Percentiles rank a stretch among this genome's conserved stretches.
phyloP scores from a whole-genome alignment of 92 coral and sea anemone species.

The Phenganax stokvisi region DNA sequence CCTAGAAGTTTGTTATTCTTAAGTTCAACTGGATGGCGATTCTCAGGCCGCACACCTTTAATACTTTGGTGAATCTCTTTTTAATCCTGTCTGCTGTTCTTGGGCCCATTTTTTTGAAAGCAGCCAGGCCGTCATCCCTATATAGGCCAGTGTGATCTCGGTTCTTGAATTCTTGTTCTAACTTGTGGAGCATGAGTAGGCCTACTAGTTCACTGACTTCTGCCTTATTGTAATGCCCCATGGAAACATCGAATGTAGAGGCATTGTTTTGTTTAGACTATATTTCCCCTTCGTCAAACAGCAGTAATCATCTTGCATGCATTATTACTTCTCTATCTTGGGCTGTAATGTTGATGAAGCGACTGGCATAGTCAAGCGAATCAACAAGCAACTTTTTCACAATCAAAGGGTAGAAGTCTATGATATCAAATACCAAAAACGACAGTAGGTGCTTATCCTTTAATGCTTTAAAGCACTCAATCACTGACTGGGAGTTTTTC shows the following conservation, averaged over 20 bases:
- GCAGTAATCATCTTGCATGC: constrained; percentile 1
- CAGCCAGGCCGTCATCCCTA: constrained; percentile 28
- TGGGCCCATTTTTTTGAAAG: constrained; percentile 22
- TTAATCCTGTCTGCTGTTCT: constrained; percentile 13
- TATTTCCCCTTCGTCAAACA: neutral
- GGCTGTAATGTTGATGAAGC: neutral
- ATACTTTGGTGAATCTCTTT: constrained; percentile 21
- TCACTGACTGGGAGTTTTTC: too few relatives aligned
- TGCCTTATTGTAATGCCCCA: too few relatives aligned
- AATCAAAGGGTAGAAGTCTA: too few relatives aligned
- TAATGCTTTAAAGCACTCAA: too few relatives aligned
- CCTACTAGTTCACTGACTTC: constrained; percentile 14
- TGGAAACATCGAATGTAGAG: neutral
- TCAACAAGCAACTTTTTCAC: neutral
- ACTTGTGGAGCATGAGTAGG: neutral
- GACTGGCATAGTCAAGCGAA: constrained; percentile 4
- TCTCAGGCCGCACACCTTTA: constrained; percentile 22
- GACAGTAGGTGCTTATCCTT: too few relatives aligned
- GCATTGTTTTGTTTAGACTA: neutral
- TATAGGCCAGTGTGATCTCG: constrained; percentile 8
- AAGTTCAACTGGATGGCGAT: constrained; percentile 39
- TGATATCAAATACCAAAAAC: too few relatives aligned
- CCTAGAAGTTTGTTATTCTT: constrained; percentile 31
- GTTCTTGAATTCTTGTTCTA: neutral
- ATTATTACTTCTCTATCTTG: neutral